Percentiles rank a stretch among this genome's conserved stretches.
Evolutionary conservation across 2,797 vertebrate genomes (phyloP).

Genomic region (Lepilemur septentrionalis): DNA sequence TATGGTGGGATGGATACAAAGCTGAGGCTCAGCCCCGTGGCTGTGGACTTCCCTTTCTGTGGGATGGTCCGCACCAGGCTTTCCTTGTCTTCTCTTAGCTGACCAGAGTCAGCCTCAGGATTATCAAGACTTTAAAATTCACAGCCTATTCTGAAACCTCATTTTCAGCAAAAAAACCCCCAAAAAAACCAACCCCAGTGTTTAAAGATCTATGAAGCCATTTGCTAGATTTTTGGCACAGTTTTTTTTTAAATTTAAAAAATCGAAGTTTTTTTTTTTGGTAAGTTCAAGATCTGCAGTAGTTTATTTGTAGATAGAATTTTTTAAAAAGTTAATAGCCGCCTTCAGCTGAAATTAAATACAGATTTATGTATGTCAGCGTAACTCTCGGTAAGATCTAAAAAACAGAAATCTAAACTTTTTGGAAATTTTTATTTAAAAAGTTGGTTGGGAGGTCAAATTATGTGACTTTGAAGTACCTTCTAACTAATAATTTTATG

Average conservation of each 20-base stretch:
- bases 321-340: background rate
- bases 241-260: background rate
- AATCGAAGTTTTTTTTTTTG: background rate
- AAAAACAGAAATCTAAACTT: background rate
- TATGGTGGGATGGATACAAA: background rate
- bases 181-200: background rate
- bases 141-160: background rate
- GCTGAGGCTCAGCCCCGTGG: fast-evolving
- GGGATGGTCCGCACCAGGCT: background rate
- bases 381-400: background rate
- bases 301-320: background rate
- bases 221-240: background rate
- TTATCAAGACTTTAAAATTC: background rate
- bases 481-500: background rate
- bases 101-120: background rate
- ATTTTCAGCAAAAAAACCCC: background rate
- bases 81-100: background rate
- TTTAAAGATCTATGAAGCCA: background rate
- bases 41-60: background rate
- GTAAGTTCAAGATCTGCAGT: background rate
- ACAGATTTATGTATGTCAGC: background rate
- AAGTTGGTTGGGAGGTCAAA: background rate
- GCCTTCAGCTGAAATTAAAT: background rate
- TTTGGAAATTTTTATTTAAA: background rate
- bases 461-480: background rate